Evolutionary conservation across 2,113 vertebrate species (phyloP).

Genomic region (Antechinus stuartii): DNA sequence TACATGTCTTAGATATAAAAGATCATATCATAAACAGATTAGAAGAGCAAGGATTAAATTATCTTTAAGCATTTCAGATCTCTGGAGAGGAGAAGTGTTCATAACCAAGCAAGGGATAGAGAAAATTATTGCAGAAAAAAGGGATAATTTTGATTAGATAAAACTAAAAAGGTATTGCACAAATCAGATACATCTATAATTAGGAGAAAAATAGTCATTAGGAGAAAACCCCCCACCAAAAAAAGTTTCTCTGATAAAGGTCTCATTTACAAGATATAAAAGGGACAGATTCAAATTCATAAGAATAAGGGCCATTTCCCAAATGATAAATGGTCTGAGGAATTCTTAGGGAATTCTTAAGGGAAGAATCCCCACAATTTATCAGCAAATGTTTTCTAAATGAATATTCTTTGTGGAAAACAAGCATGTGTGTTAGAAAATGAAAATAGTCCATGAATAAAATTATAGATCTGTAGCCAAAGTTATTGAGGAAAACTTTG

Average conservation of each 20-base stretch:
- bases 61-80: background rate
- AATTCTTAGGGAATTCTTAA: background rate
- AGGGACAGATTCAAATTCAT: background rate
- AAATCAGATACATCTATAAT: background rate
- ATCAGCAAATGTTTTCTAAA: background rate
- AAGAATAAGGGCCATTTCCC: background rate
- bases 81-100: background rate
- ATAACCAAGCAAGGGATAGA: background rate
- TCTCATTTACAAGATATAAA: background rate
- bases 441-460: background rate
- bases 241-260: too few relatives aligned
- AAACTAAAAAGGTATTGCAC: background rate
- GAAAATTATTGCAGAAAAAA: background rate
- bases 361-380: too few relatives aligned
- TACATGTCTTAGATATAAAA: background rate
- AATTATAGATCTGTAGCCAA: background rate
- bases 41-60: background rate
- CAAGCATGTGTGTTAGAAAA: background rate
- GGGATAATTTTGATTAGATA: background rate
- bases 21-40: background rate
- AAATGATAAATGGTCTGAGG: background rate
- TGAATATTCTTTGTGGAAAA: background rate
- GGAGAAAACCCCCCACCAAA: background rate
- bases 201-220: background rate
- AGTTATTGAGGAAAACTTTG: background rate